Evolutionary conservation across 2,797 vertebrate genomes (phyloP), one percentile per base, ranked within the genome.

Genomic region (Phrynocephalus guinanensis): DNA sequence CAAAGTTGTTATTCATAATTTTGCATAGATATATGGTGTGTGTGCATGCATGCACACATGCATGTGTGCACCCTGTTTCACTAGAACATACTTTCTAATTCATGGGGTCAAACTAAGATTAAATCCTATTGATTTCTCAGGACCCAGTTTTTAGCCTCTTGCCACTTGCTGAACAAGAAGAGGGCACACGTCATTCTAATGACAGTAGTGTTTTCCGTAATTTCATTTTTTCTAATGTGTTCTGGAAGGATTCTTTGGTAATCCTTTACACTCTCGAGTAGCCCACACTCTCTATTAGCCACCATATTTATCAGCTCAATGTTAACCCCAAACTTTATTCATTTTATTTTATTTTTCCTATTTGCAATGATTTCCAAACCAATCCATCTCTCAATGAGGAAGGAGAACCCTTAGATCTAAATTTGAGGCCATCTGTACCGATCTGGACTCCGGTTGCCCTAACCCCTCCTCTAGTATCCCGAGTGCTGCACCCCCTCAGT

Each of bases 311-410:
- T 38, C 75, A 44, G 83, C 75, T 82, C 24, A n/a, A 75, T 72
- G 50, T 60, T 30, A 84, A 70, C 56, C 9, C 50, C 71, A 50
- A 0, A 4, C 11, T 82, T 75, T 9, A 81, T 52, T 22, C 80
- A 85, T 87, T 73, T 56, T 67, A 85, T 33, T 66, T 88, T 76
- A 87, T 89, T 80, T 26, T 85, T 28, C 22, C 72, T 44, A 48
- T 72, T 95, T 44, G 38, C 38, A 44, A 44, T 44, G 38, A 44
- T 44, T 44, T 44, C 38, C 38, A 44, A 44, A 44, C 38, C 3
- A 72, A 90, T 94, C 88, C 30, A 67, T 85, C 78, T 87, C 83
- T 93, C 93, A 91, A 92, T 88, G 85, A 92, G 88, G 89, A 89
- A 79, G 33, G 30, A 68, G 83, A 91, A 66, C 5, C 5, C 9